phyloP scores from a whole-genome alignment of 1,140 invertebrate genomes.

The Phthorimaea operculella region DNA sequence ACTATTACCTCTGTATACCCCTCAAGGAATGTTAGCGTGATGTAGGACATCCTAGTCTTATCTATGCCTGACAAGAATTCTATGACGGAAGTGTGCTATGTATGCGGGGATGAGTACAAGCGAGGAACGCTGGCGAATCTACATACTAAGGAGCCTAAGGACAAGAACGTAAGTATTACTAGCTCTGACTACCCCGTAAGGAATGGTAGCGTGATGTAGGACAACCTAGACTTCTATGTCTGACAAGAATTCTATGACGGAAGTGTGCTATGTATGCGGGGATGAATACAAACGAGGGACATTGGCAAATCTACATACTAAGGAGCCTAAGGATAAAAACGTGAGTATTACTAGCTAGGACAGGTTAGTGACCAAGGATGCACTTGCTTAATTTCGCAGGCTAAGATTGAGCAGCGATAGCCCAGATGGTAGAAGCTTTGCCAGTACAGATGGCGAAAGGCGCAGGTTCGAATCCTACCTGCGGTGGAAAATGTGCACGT shows the following conservation, averaged over 20 bases:
- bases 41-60: slow-evolving; percentile 87
- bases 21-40: too few relatives aligned
- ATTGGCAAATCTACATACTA: slow-evolving; percentile 71
- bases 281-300: slow-evolving; percentile 85
- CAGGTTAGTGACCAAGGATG: too few relatives aligned
- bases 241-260: slow-evolving; percentile 88
- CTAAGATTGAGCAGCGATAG: too few relatives aligned
- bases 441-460: too few relatives aligned
- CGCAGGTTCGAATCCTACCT: too few relatives aligned
- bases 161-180: slow-evolving; percentile 40
- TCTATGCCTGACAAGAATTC: slow-evolving; percentile 93
- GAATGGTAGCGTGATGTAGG: too few relatives aligned
- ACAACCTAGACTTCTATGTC: slow-evolving; percentile 91
- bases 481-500: not conserved
- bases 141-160: slow-evolving; percentile 70
- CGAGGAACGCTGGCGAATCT: slow-evolving; percentile 78
- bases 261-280: slow-evolving; percentile 91
- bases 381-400: not conserved
- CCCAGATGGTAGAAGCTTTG: too few relatives aligned
- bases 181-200: too few relatives aligned
- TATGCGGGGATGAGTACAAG: slow-evolving; percentile 88
- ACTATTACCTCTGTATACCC: too few relatives aligned
- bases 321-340: slow-evolving; percentile 67
- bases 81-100: slow-evolving; percentile 87
- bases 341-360: slow-evolving; percentile 27